Percentiles rank a stretch among this genome's conserved stretches.
These are phyloP conservation scores for Drosophila sproati DNA, from an alignment of 1,140 invertebrate species.

Conservation along the genomic window DNA sequence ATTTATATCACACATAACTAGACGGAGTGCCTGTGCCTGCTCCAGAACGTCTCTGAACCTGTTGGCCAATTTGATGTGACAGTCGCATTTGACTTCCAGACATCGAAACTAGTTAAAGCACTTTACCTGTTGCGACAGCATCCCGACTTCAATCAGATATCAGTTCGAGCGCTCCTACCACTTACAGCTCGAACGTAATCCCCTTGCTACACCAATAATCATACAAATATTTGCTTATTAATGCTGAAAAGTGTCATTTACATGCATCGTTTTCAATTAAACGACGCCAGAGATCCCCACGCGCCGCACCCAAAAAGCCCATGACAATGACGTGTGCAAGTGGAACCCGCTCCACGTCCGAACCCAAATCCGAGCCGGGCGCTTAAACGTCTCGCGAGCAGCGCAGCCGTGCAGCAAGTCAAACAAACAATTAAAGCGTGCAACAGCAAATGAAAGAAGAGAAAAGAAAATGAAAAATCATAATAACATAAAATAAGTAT, in stretches of 20 bases:
- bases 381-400: conserved; percentile 51
- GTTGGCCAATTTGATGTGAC: conserved; percentile 40
- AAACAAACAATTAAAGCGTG: conserved; percentile 81
- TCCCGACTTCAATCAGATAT: conserved; percentile 42
- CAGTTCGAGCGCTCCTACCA: conserved; percentile 42
- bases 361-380: conserved; percentile 22
- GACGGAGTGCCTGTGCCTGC: not conserved
- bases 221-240: conserved; percentile 84
- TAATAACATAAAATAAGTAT: conserved; percentile 61
- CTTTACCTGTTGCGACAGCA: conserved; percentile 41
- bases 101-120: conserved; percentile 43
- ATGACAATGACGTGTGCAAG: conserved; percentile 53
- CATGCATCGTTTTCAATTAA: conserved; percentile 84
- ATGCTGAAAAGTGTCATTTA: conserved; percentile 84
- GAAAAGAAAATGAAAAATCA: conserved; percentile 52
- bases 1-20: conserved; percentile 3
- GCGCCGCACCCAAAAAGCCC: conserved; percentile 45
- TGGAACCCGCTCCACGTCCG: conserved; percentile 34
- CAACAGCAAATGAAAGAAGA: conserved; percentile 32
- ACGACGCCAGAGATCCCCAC: conserved; percentile 70
- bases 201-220: conserved; percentile 77
- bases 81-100: conserved; percentile 37
- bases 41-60: conserved; percentile 21
- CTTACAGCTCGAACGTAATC: conserved; percentile 66
- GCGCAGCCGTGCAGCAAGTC: conserved; percentile 56